Conservation (phyloP, 2,888 invertebrate genomes). For the Lasioglossum oenotherae region DNA sequence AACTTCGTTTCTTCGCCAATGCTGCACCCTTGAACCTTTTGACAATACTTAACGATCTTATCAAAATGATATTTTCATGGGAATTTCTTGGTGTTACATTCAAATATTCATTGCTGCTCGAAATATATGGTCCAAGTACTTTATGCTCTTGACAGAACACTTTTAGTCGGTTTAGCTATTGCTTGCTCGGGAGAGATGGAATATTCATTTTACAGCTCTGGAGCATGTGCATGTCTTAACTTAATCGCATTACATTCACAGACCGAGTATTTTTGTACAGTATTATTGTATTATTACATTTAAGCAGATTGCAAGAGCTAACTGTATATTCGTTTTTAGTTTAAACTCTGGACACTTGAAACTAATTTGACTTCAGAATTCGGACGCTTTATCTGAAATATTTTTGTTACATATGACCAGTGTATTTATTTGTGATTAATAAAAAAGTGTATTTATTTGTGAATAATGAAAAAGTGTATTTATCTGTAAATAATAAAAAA, state of each 20-base stretch:
- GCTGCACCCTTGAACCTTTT: constrained; percentile 5
- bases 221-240: not conserved
- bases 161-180: not conserved
- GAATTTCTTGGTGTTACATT: not conserved
- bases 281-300: not conserved
- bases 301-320: no score
- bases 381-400: no score
- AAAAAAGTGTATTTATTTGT: no score
- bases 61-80: not conserved
- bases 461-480: no score
- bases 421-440: no score
- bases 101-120: not conserved
- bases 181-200: not conserved
- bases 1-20: not conserved
- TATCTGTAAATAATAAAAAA: no score
- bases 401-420: no score
- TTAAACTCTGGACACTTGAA: no score
- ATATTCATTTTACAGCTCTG: not conserved
- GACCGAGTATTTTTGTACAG: not conserved
- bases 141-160: not conserved
- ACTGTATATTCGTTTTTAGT: no score
- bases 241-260: not conserved
- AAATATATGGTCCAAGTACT: not conserved
- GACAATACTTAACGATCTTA: not conserved
- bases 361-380: no score